Evolutionary conservation across 2,888 invertebrate genomes (phyloP), one percentile per base, ranked within the genome.

Genomic region (Rhagonycha fulva): DNA sequence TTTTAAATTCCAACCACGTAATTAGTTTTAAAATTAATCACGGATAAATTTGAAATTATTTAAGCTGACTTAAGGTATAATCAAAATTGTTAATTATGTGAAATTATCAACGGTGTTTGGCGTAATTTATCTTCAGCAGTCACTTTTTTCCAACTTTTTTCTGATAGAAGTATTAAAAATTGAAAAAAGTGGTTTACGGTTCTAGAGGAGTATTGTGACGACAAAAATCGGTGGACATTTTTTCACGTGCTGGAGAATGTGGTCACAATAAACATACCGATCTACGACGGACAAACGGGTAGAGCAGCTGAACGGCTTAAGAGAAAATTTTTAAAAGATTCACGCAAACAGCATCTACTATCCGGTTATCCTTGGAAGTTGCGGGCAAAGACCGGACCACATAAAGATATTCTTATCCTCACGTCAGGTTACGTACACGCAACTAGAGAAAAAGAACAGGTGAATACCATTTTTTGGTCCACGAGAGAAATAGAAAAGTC

Each of bases 381-480:
- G 79, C 81, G 80, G 82, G 77, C 82, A 81, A 82, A 81, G 82
- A 81, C 82, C 82, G 81, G 79, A 81, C 82, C 80, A 82, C 77
- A 81, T 81, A 79, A 71, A 75, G 76, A 78, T 67, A 75, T 68
- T 75, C 74, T 68, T 74, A 62, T 30, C 26, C 74, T 47, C 47
- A n/a, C 32, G 26, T 68, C 60, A 68, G 47, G 47, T 71, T 68
- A 69, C 72, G 71, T 19, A 26, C 63, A 69, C 68, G 72, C 77
- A 71, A 68, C 71, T 69, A 14, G 30, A 74, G 75, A 78, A 67
- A 23, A 70, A 23, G 77, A 66, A 77, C 77, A 74, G 74, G 74
- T 76, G 73, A n/a, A 74, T 66, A 47, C 47, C n/a, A 47, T 47
- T 47, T 47, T 47, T 47, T 47, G 47, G n/a, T 47, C 5, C 47